phyloP scores from a whole-genome alignment of 2,888 invertebrate species.

The Trachelus troglodyta region DNA sequence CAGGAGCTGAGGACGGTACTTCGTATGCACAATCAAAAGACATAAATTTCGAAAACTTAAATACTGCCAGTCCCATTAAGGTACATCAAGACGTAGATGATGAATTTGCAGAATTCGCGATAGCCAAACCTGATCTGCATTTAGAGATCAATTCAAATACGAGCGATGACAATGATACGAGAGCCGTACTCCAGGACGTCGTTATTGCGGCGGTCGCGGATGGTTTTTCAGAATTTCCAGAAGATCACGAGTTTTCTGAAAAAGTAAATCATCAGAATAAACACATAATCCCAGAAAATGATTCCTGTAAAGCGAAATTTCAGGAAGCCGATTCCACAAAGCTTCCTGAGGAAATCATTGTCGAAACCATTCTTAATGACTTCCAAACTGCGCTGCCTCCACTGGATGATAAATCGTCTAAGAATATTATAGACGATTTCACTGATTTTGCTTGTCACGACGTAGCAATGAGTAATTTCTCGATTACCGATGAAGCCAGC shows the following conservation, averaged over 20 bases:
- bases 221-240: not conserved
- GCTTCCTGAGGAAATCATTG: not conserved
- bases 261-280: not conserved
- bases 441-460: not conserved
- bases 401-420: not conserved
- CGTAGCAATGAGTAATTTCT: not conserved
- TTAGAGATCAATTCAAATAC: not conserved
- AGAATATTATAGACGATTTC: not conserved
- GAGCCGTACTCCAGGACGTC: not conserved
- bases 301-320: not conserved
- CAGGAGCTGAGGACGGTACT: not conserved
- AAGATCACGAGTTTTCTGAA: not conserved
- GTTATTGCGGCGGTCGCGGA: not conserved
- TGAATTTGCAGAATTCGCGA: constrained; percentile 26
- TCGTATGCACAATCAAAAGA: constrained; percentile 26
- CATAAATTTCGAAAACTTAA: constrained; percentile 4
- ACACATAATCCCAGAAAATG: not conserved
- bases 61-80: constrained; percentile 8
- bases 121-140: not conserved
- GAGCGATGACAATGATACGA: not conserved
- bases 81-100: constrained; percentile 9
- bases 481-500: constrained; percentile 1
- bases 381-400: constrained; percentile 7
- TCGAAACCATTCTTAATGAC: constrained; percentile 10
- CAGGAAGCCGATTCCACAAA: not conserved